These are phyloP conservation scores for Drosophila rubida DNA, from an alignment of 2,888 invertebrate genomes.

Conservation along the genomic window DNA sequence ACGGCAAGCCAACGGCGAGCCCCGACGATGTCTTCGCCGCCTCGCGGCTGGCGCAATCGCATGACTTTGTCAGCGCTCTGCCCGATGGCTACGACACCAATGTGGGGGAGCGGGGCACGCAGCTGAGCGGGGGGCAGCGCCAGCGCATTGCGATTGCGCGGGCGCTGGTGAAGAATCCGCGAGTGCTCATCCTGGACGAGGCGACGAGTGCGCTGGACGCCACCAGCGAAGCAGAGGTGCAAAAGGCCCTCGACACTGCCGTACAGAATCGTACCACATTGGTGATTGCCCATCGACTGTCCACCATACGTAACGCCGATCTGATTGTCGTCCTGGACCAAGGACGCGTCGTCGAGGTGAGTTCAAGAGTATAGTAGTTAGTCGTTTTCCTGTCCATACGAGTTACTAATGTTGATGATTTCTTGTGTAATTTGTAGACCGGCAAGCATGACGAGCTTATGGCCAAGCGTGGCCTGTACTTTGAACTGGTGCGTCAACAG, in stretches of 20 bases:
- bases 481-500: conserved; percentile 92
- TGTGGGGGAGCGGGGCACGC: conserved; percentile 95
- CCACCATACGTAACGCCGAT: conserved; percentile 96
- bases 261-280: conserved; percentile 94
- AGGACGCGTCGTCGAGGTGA: conserved; percentile 93
- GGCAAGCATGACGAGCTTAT: conserved; percentile 93
- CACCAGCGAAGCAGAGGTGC: conserved; percentile 95
- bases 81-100: conserved; percentile 93
- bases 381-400: too few species aligned
- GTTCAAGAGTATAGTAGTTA: too few species aligned
- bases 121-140: conserved; percentile 98
- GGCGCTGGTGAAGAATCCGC: conserved; percentile 95
- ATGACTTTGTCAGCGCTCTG: conserved; percentile 93
- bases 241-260: conserved; percentile 93
- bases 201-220: conserved; percentile 98
- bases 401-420: too few species aligned
- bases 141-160: conserved; percentile 98
- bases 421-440: too few species aligned
- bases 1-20: conserved; percentile 90
- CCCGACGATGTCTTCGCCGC: conserved; percentile 91
- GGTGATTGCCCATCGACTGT: conserved; percentile 97
- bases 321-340: conserved; percentile 95
- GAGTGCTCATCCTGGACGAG: conserved; percentile 95
- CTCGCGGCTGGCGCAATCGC: conserved; percentile 94
- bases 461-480: conserved; percentile 92